phyloP scores from a whole-genome alignment of 2,888 invertebrate genomes.

The Trachelus tabidus region DNA sequence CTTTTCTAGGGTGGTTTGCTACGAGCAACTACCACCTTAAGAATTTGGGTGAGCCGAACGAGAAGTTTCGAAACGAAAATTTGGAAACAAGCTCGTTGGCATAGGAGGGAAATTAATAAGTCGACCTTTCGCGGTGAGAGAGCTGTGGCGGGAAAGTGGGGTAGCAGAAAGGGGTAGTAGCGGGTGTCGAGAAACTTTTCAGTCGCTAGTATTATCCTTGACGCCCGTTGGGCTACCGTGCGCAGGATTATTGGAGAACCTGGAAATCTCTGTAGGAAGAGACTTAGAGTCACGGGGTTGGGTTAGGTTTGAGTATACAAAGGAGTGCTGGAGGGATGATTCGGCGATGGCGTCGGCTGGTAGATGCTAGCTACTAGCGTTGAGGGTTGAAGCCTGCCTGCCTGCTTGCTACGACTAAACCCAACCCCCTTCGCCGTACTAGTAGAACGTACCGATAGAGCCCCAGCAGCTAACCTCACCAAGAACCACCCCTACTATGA shows the following conservation, averaged over 20 bases:
- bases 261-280: slow-evolving; percentile 1
- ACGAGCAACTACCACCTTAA: background rate
- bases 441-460: slow-evolving; percentile 5
- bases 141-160: background rate
- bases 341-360: slow-evolving; percentile 24
- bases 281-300: slow-evolving; percentile 13
- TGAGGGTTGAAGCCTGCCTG: background rate
- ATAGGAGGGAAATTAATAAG: background rate
- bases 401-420: slow-evolving; percentile 3
- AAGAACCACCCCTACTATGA: background rate
- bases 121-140: background rate
- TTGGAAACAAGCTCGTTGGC: background rate
- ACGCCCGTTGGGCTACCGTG: background rate
- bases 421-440: slow-evolving; percentile 11
- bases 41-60: background rate
- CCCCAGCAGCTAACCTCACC: background rate
- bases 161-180: background rate
- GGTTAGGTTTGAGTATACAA: slow-evolving; percentile 29
- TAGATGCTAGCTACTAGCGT: slow-evolving; percentile 22
- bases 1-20: background rate
- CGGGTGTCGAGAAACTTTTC: slow-evolving; percentile 1
- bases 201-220: background rate
- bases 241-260: slow-evolving; percentile 2
- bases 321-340: slow-evolving; percentile 21
- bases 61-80: background rate